These are phyloP conservation scores for Silurus glanis DNA, from an alignment of 2,113 vertebrate genomes.

Conservation along the genomic window DNA sequence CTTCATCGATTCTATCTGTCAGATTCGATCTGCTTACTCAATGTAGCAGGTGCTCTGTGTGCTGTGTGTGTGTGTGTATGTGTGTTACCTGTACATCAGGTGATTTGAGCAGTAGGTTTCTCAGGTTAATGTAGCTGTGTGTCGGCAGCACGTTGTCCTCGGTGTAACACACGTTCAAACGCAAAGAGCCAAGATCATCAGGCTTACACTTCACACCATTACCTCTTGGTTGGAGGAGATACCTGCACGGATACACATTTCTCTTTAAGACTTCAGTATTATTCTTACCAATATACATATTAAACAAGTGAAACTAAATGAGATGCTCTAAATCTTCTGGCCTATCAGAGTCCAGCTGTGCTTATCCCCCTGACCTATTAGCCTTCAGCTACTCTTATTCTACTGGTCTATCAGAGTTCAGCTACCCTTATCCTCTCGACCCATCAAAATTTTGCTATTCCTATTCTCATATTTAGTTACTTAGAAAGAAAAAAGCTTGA, in stretches of 20 bases:
- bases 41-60: not conserved
- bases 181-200: conserved; percentile 91
- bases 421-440: not conserved
- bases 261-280: not conserved
- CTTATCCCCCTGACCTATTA: not conserved
- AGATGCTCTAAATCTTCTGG: not conserved
- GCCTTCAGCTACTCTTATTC: not conserved
- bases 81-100: conserved; percentile 86
- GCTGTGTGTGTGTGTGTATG: conserved; percentile 10
- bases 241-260: conserved; percentile 73
- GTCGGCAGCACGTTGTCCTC: conserved; percentile 96
- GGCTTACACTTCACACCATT: conserved; percentile 91
- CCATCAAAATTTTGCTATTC: not conserved
- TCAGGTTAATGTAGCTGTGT: conserved; percentile 82
- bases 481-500: not conserved
- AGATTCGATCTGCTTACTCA: not conserved
- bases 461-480: not conserved
- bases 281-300: not conserved
- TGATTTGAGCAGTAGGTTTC: conserved; percentile 92
- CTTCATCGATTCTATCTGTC: not conserved
- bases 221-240: conserved; percentile 92
- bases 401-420: not conserved
- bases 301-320: not conserved
- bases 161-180: conserved; percentile 90
- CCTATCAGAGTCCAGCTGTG: not conserved